Evolutionary conservation across 2,113 vertebrate species (phyloP).

Genomic region (Muntiacus muntjak): DNA sequence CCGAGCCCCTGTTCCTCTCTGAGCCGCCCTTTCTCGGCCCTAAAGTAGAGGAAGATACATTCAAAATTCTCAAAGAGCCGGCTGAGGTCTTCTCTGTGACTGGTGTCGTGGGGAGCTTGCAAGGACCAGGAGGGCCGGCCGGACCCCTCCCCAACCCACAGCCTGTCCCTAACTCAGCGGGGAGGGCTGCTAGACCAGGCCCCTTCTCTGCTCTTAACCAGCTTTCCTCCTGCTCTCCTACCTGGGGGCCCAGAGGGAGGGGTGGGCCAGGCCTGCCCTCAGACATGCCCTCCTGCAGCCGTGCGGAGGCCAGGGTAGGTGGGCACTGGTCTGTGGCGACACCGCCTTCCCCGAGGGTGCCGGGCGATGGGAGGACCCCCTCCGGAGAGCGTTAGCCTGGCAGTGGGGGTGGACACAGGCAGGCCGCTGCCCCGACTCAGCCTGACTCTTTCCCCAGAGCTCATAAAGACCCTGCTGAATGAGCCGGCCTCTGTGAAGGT

Average conservation of each 20-base stretch:
- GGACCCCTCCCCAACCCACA: not conserved
- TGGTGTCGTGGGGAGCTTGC: not conserved
- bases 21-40: not conserved
- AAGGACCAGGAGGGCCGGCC: not conserved
- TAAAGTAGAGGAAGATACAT: not conserved
- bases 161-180: not conserved
- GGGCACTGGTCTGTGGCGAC: not conserved
- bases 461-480: conserved; percentile 76
- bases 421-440: not conserved
- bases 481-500: conserved; percentile 69
- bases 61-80: not conserved
- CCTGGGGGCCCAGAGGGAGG: not conserved
- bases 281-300: not conserved
- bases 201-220: not conserved
- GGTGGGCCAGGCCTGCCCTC: not conserved
- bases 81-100: not conserved
- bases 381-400: not conserved
- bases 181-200: not conserved
- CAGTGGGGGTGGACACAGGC: not conserved
- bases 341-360: not conserved
- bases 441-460: conserved; percentile 65
- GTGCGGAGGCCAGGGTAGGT: not conserved
- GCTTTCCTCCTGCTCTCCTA: not conserved
- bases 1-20: not conserved
- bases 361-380: not conserved